Evolutionary conservation across 1,140 invertebrate genomes (phyloP).

Genomic region (Popillia japonica): DNA sequence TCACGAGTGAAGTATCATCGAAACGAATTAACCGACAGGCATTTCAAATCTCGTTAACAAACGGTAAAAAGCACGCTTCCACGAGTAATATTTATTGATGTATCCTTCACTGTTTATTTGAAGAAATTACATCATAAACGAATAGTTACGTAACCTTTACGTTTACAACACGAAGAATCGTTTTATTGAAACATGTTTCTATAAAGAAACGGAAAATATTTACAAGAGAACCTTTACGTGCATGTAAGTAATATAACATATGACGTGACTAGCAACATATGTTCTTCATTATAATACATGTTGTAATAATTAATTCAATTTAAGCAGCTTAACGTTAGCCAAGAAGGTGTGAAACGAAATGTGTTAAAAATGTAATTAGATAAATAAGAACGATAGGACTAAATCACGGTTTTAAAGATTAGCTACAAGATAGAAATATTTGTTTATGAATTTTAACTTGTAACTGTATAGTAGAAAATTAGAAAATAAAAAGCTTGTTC

Average conservation of each 20-base stretch:
- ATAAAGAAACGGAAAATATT: background rate
- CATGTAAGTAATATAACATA: background rate
- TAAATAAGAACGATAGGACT: background rate
- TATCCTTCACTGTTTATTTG: background rate
- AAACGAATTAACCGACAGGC: background rate
- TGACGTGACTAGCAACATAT: background rate
- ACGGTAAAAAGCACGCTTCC: background rate
- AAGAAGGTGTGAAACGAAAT: background rate
- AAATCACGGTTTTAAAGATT: background rate
- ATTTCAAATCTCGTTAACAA: background rate
- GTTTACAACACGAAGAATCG: background rate
- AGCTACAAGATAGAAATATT: background rate
- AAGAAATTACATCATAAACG: slow-evolving; percentile 12
- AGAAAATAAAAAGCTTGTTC: too few relatives aligned
- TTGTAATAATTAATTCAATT: slow-evolving; percentile 12
- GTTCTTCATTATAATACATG: background rate
- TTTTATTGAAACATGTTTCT: background rate
- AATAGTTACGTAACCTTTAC: background rate
- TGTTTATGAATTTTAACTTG: background rate
- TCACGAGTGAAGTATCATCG: too few relatives aligned
- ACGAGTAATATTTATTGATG: background rate
- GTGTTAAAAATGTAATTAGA: background rate
- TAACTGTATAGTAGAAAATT: background rate
- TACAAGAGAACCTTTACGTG: background rate
- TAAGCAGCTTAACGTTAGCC: background rate